Evolutionary conservation across 2,888 invertebrate genomes (phyloP), one percentile per base, ranked within the genome.

Genomic region (Trachelus iudaicus): DNA sequence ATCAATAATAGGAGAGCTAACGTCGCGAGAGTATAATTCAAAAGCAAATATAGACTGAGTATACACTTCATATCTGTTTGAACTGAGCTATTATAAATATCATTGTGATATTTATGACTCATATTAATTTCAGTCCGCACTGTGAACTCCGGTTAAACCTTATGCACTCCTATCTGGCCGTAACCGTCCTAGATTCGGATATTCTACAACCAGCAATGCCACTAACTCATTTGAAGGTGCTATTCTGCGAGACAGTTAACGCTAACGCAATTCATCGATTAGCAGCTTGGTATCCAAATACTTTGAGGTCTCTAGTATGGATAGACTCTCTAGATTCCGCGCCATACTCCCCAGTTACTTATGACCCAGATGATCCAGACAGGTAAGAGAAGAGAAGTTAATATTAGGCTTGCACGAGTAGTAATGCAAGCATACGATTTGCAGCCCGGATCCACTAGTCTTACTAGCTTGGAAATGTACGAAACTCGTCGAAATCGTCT

Each of bases 131-230:
- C 84, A 92, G 92, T 89, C 94, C 94, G 2, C 88, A 90, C n/a
- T 93, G 95, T 85, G 92, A 93, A 86, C 91, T 95, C 15, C 93
- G 94, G 73, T 87, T 95, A 73, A 94, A 93, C 80, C 91, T 95
- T 69, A 94, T 96, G 81, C 95, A 96, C 90, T 95, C 96, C 40
- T 94, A 94, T 83, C 94, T 94, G 85, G 95, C 95, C 75, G 94
- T 95, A 31, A 92, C 93, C 82, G 92, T 93, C 80, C 91, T 96
- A 82, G 93, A 95, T 79, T 90, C 92, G 73, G 92, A 94, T 81
- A 94, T 96, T 83, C 91, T 96, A 76, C 93, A 94, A 83, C 93
- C 93, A 73, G 93, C 94, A 78, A 95, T 96, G 95, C 96, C 96
- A 31, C 92, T 96, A 34, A 94, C 95, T 34, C 95, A 95, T 90